Evolutionary conservation across 2,888 invertebrate species (phyloP), one percentile per base, ranked within the genome.

Genomic region (Lasioglossum vierecki): DNA sequence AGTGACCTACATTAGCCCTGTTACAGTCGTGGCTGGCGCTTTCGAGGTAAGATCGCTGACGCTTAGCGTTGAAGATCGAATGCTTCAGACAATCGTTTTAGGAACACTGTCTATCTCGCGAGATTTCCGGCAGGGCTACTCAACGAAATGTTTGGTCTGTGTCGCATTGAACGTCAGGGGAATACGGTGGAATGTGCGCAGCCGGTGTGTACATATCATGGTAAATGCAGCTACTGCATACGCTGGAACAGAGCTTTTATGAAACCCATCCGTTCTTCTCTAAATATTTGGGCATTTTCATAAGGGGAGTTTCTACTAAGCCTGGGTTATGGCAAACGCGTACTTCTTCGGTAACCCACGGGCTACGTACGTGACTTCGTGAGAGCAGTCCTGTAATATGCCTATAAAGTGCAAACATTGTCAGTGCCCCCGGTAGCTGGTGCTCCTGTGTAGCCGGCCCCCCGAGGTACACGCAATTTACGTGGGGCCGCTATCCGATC

Each of bases 231-330:
- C 63, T n/a, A 80, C 68, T 66, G 84, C 77, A 82, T 26, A 80
- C 79, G 87, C 75, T 71, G 15, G 79, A 77, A 76, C 86, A 85
- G 90, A 81, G 30, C 79, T 74, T 82, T 88, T 82, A 86, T 83
- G 86, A 88, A 91, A 85, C 74, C 82, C 86, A 85, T 90, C 74
- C 85, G 84, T 90, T 82, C 84, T 82, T 75, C 73, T 82, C 84
- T 83, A 91, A 90, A 91, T 89, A 91, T 91, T 91, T 91, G 86
- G 84, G 79, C 82, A 85, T 88, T 91, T 89, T 91, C 88, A 87
- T 86, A 87, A 91, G 84, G 70, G 76, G 63, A 74, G 57, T 68
- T 39, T 74, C 78, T 63, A 39, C 53, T 71, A 79, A 78, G 82
- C 80, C 57, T 80, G 49, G 13, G 53, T 79, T 80, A 76, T 77